phyloP scores from a whole-genome alignment of 2,113 vertebrate species.

The Poicephalus gulielmi region DNA sequence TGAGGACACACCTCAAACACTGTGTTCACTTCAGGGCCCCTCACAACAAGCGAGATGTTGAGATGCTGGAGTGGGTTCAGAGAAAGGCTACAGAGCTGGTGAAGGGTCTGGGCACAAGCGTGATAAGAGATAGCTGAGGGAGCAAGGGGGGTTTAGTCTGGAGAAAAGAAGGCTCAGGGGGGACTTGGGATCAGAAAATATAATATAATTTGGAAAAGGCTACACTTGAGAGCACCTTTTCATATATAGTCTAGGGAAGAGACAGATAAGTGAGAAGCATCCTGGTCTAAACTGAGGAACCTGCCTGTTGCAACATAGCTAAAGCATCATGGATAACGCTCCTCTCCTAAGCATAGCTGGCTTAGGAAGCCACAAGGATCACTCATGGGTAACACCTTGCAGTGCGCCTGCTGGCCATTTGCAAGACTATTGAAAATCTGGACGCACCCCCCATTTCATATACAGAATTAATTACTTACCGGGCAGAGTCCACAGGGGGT shows the following conservation, averaged over 20 bases:
- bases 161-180: no score
- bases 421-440: neutral
- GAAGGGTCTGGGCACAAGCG: no score
- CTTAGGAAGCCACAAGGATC: neutral
- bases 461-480: slow-evolving; percentile 72
- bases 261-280: neutral
- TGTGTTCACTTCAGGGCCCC: no score
- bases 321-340: neutral
- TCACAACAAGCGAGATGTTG: no score
- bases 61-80: no score
- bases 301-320: neutral
- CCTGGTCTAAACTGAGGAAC: neutral
- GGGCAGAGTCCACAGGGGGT: slow-evolving; percentile 94
- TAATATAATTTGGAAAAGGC: neutral
- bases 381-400: neutral
- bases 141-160: no score
- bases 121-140: no score
- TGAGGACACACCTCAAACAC: no score
- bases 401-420: neutral
- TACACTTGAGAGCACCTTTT: neutral
- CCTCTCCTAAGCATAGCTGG: neutral
- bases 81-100: no score
- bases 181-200: neutral
- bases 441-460: neutral
- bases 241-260: neutral